phyloP scores from a whole-genome alignment of 2,113 vertebrate species.

The Thomomys bottae region DNA sequence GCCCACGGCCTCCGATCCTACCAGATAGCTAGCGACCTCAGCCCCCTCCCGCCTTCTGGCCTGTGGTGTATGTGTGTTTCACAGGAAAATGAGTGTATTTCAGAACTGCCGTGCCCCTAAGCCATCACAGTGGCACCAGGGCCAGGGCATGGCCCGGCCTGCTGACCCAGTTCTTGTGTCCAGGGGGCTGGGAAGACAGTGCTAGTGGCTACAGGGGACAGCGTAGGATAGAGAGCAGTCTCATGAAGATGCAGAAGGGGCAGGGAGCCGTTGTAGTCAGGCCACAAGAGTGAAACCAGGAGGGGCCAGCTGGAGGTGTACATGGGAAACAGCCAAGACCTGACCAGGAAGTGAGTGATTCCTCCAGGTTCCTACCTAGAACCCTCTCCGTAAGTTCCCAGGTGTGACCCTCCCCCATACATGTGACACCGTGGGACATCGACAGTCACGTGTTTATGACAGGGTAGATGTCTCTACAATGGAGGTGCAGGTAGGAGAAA shows the following conservation, averaged over 20 bases:
- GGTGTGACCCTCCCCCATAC: neutral
- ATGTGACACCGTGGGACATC: neutral
- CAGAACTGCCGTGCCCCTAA: neutral
- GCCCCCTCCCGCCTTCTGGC: neutral
- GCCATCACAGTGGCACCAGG: neutral
- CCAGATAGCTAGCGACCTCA: neutral
- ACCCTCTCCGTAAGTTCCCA: neutral
- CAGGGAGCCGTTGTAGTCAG: neutral
- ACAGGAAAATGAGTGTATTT: neutral
- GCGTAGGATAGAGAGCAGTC: neutral
- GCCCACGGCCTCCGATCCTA: neutral
- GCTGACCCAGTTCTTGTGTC: neutral
- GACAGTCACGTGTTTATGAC: neutral
- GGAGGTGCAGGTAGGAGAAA: neutral
- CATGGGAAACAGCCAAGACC: neutral
- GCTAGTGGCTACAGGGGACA: neutral
- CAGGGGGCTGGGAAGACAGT: neutral
- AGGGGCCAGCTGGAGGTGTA: too few species aligned
- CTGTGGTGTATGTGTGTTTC: neutral
- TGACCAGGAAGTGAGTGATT: neutral
- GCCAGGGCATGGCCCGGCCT: rapidly evolving
- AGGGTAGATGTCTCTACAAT: neutral
- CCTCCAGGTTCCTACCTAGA: neutral
- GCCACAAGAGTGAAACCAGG: neutral
- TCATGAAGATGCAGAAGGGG: neutral